phyloP scores from a whole-genome alignment of 2,113 vertebrate genomes.

The Pituophis catenifer region DNA sequence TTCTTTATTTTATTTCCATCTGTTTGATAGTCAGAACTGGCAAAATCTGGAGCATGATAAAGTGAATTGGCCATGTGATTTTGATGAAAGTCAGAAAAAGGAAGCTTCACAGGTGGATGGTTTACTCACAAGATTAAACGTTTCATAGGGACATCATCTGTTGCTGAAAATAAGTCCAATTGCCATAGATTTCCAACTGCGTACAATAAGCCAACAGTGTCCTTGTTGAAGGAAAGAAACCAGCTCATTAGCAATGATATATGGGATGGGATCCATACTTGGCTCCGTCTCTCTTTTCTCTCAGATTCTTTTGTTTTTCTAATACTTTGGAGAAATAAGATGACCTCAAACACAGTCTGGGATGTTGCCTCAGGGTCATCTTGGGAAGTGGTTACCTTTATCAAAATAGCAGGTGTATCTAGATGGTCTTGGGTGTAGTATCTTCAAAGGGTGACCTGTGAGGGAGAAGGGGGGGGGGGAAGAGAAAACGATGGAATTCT shows the following conservation, averaged over 20 bases:
- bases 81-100: conserved; percentile 29
- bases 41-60: neutral
- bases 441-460: conserved; percentile 18
- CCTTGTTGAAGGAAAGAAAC: conserved; percentile 30
- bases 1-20: conserved; percentile 28
- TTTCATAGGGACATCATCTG: neutral
- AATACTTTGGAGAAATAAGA: neutral
- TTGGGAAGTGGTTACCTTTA: neutral
- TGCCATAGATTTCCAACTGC: conserved; percentile 12
- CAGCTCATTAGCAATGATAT: neutral
- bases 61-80: conserved; percentile 39
- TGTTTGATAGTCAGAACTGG: conserved; percentile 47
- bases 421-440: neutral
- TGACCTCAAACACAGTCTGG: neutral
- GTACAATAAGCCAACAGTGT: neutral
- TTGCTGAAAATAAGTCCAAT: conserved; percentile 22
- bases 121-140: neutral
- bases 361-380: neutral
- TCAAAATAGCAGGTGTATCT: conserved; percentile 34
- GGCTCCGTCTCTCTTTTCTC: neutral
- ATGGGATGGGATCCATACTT: neutral
- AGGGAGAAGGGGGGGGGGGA: neutral
- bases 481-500: neutral
- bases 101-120: conserved; percentile 36
- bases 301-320: neutral